phyloP scores from a whole-genome alignment of 2,888 invertebrate species.

The Phania funesta region DNA sequence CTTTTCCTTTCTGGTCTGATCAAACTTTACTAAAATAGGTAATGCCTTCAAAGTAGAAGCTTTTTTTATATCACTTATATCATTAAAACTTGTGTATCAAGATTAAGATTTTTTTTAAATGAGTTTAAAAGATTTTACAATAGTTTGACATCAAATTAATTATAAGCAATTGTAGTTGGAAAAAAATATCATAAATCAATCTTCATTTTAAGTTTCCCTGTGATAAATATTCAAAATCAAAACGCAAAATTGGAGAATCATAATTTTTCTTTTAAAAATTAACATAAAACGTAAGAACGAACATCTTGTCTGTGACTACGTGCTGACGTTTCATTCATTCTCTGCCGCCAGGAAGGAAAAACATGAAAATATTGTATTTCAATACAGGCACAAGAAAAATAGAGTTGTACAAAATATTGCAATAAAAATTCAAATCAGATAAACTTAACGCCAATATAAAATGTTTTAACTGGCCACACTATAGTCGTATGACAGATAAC shows the following conservation, averaged over 20 bases:
- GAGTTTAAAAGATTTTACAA: no score
- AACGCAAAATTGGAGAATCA: neutral
- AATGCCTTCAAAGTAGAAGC: no score
- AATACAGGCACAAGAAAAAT: constrained; percentile 14
- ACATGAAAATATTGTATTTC: constrained; percentile 20
- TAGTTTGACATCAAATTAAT: neutral
- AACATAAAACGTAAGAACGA: neutral
- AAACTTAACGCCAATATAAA: constrained; percentile 9
- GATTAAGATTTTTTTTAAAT: no score
- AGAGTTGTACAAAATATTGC: constrained; percentile 56
- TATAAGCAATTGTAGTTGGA: neutral
- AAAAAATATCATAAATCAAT: neutral
- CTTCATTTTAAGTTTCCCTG: neutral
- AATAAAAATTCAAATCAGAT: neutral
- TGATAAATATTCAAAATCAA: neutral
- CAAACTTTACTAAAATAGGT: no score
- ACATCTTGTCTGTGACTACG: neutral
- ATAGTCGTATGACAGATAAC: constrained; percentile 8
- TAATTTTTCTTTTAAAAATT: constrained; percentile 7
- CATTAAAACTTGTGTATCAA: no score
- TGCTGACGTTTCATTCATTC: no score
- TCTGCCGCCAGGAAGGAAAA: neutral
- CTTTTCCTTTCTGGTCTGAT: no score
- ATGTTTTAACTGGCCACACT: no score
- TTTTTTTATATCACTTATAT: no score